Conservation (phyloP, 2,797 vertebrate species). For the Trichosurus vulpecula region DNA sequence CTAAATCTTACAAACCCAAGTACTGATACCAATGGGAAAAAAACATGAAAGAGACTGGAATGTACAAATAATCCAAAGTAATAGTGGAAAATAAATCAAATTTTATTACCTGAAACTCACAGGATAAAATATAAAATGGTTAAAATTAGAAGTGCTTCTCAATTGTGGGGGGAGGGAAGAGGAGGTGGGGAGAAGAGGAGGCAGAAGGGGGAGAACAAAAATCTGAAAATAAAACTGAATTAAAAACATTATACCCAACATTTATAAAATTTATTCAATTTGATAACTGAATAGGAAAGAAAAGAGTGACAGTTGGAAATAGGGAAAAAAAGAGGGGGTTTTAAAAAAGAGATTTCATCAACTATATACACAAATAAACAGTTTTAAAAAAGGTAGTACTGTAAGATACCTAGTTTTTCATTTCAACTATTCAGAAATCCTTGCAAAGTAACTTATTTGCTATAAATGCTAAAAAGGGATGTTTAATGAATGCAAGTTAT, state of each 20-base stretch:
- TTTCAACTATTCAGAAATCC: not conserved
- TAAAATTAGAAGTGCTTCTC: not conserved
- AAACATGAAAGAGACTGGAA: not conserved
- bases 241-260: not conserved
- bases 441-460: not conserved
- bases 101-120: not conserved
- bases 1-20: not conserved
- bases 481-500: slow-evolving; percentile 52
- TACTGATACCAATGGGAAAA: not conserved
- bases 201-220: not conserved
- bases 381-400: not conserved
- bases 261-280: not conserved
- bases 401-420: not conserved
- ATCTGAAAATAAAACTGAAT: not conserved
- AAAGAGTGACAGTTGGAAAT: not conserved
- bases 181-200: not conserved
- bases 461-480: slow-evolving; percentile 29
- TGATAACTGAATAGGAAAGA: not conserved
- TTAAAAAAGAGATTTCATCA: not conserved
- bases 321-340: not conserved
- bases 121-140: not conserved
- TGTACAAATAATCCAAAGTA: not conserved
- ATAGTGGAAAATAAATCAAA: not conserved
- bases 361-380: not conserved
- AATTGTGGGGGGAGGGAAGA: not conserved